Conservation (phyloP, 2,797 vertebrate genomes). For the Alouatta caraya region DNA sequence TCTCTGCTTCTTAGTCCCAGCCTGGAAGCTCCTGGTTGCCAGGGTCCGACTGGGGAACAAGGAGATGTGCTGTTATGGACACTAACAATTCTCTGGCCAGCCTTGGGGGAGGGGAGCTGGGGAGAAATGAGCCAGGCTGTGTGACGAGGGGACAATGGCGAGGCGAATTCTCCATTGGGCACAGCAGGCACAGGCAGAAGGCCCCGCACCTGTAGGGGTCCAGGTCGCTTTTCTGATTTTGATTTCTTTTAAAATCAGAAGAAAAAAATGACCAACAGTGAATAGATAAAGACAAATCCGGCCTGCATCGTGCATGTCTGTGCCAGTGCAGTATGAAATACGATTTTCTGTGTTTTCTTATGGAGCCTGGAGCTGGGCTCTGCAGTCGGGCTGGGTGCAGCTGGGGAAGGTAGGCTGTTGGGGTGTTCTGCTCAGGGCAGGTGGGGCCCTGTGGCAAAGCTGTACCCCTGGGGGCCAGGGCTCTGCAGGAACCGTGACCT, state of each 20-base stretch:
- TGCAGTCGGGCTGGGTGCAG: rapidly evolving
- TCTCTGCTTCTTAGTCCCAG: not conserved
- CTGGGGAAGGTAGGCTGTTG: not conserved
- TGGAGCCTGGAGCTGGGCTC: not conserved
- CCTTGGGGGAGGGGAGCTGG: not conserved
- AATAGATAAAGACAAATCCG: not conserved
- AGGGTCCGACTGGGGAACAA: not conserved
- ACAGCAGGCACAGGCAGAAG: not conserved
- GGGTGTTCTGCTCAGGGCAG: not conserved
- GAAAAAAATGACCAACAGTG: not conserved
- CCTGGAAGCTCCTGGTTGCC: not conserved
- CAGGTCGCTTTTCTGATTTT: not conserved
- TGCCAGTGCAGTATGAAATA: not conserved
- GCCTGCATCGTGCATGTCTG: not conserved
- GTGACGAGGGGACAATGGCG: not conserved
- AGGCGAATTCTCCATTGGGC: not conserved
- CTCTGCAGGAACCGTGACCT: not conserved
- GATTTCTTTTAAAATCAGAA: not conserved
- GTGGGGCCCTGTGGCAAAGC: rapidly evolving
- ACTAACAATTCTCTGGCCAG: not conserved
- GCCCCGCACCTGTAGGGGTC: not conserved
- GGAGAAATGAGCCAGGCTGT: not conserved
- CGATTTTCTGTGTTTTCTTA: not conserved
- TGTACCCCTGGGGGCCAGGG: not conserved
- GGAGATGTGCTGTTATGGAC: not conserved